phyloP scores from a whole-genome alignment of 2,888 invertebrate species.

The Lingula anatina region DNA sequence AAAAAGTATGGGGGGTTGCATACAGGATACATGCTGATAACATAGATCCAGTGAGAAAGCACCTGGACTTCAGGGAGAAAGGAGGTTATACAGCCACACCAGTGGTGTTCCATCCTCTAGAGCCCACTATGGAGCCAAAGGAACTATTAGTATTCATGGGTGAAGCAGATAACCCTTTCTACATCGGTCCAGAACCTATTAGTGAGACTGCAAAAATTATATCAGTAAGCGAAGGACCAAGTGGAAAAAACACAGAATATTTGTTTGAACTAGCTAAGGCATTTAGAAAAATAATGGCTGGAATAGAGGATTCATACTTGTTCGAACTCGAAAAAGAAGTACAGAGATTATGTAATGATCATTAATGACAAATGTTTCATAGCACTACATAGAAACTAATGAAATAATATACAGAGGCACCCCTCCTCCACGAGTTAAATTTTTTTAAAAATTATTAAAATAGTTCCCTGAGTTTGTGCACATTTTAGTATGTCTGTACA shows the following conservation, averaged over 20 bases:
- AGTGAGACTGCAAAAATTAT: conserved; percentile 78
- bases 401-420: no score
- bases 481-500: no score
- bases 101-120: conserved; percentile 68
- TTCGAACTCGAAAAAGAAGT: conserved; percentile 67
- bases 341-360: conserved; percentile 13
- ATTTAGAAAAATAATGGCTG: conserved; percentile 67
- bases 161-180: conserved; percentile 73
- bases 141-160: conserved; percentile 76
- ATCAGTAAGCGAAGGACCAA: conserved; percentile 66
- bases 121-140: conserved; percentile 56
- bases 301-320: conserved; percentile 71
- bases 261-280: conserved; percentile 76
- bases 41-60: conserved; percentile 63
- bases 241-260: conserved; percentile 89
- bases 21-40: conserved; percentile 75
- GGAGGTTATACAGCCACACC: conserved; percentile 77
- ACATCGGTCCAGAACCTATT: conserved; percentile 70
- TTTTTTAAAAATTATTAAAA: no score
- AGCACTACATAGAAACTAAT: no score
- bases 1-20: conserved; percentile 84
- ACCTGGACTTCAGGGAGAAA: conserved; percentile 86
- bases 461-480: no score
- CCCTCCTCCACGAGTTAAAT: no score
- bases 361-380: no score